Conservation (phyloP, 2,797 vertebrate genomes). For the Myotis pilosus region DNA sequence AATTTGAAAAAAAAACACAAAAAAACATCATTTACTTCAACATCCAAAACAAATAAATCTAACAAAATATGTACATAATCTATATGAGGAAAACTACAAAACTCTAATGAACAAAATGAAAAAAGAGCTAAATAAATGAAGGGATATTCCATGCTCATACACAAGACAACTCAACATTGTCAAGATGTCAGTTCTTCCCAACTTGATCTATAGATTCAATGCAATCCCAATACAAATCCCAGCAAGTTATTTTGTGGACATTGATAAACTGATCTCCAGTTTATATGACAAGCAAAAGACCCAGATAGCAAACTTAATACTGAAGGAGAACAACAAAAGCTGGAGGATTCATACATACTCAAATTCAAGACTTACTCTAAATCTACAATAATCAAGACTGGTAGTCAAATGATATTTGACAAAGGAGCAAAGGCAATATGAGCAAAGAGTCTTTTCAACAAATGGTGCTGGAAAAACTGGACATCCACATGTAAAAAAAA, state of each 20-base stretch:
- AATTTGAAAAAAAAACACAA: background rate
- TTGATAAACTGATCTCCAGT: background rate
- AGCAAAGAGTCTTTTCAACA: background rate
- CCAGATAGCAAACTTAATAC: background rate
- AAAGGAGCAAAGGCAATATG: background rate
- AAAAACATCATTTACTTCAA: background rate
- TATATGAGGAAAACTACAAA: background rate
- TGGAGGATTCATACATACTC: background rate
- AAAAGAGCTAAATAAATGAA: background rate
- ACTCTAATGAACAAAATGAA: background rate
- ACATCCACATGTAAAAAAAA: background rate
- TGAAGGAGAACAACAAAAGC: background rate
- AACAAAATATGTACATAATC: background rate
- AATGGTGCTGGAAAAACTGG: background rate
- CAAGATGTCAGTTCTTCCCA: background rate
- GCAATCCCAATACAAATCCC: background rate
- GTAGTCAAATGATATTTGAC: background rate
- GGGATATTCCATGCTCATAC: background rate
- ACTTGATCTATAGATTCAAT: background rate
- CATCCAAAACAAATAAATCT: background rate
- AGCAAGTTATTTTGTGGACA: background rate
- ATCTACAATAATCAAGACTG: background rate
- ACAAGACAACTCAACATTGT: background rate
- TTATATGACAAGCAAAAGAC: background rate
- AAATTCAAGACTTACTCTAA: background rate